These are phyloP conservation scores for Parapristionchus giblindavisi DNA, from an alignment of 2,888 invertebrate genomes.

Conservation along the genomic window DNA sequence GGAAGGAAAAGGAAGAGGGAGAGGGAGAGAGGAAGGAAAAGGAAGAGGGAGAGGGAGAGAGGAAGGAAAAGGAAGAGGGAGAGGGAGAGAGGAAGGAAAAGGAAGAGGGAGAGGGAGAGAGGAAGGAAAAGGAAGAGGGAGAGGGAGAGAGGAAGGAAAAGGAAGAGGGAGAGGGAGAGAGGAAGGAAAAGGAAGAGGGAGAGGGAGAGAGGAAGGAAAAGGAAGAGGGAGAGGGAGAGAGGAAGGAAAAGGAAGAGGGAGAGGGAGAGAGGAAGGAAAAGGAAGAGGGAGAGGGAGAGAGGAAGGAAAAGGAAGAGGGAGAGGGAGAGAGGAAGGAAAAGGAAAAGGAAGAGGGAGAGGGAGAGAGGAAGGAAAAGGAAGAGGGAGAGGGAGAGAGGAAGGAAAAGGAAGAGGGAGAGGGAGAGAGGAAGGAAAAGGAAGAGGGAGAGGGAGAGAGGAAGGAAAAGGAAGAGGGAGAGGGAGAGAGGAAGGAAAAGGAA, in stretches of 20 bases:
- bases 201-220: not conserved
- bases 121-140: not conserved
- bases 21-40: conserved; percentile 18
- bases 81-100: not conserved
- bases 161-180: conserved; percentile 11
- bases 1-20: conserved; percentile 9
- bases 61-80: too few species aligned
- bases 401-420: not conserved
- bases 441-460: not conserved
- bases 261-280: too few species aligned
- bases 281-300: too few species aligned
- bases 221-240: not conserved
- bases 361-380: not conserved
- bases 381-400: not conserved
- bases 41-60: not conserved
- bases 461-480: conserved; percentile 1
- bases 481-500: conserved; percentile 7
- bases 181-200: conserved; percentile 6
- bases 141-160: not conserved
- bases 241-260: not conserved
- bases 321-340: not conserved
- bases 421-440: not conserved
- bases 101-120: not conserved
- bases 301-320: not conserved
- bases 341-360: not conserved